These are phyloP conservation scores for Panagrolaimus sp. DNA, from an alignment of 1,140 invertebrate species.

Conservation along the genomic window DNA sequence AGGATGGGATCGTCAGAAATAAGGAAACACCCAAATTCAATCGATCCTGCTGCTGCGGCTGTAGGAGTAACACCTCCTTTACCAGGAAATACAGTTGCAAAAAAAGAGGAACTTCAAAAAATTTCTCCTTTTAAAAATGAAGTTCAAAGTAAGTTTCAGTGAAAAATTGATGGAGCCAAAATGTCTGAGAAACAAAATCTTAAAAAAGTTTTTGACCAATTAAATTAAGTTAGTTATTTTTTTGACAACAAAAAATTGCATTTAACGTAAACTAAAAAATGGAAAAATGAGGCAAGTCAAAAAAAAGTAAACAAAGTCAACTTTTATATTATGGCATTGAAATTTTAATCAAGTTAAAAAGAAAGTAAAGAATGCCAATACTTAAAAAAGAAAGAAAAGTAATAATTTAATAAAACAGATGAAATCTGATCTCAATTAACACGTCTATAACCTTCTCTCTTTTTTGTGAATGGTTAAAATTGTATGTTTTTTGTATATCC, in stretches of 20 bases:
- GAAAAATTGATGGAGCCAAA: not conserved
- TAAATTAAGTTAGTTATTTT: constrained; percentile 2
- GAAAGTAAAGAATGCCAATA: not conserved
- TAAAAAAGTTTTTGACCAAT: not conserved
- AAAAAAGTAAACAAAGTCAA: not conserved
- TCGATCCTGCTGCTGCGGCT: not conserved
- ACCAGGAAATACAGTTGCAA: not conserved
- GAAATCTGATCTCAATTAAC: not conserved
- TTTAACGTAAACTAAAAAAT: not conserved
- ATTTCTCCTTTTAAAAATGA: not conserved
- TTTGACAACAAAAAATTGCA: not conserved
- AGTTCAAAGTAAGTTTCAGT: not conserved
- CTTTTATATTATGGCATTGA: not conserved
- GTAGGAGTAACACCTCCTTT: not conserved
- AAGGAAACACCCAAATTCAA: not conserved
- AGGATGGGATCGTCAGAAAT: not conserved
- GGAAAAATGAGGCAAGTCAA: not conserved
- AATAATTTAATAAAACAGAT: not conserved
- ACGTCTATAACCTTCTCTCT: not conserved
- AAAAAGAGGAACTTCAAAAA: not conserved
- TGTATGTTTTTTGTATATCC: no score
- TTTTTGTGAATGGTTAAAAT: not conserved
- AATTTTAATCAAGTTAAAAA: not conserved
- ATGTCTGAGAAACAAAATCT: not conserved
- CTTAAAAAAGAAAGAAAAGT: not conserved